phyloP scores from a whole-genome alignment of 2,888 invertebrate species.

The Zygaena filipendulae region DNA sequence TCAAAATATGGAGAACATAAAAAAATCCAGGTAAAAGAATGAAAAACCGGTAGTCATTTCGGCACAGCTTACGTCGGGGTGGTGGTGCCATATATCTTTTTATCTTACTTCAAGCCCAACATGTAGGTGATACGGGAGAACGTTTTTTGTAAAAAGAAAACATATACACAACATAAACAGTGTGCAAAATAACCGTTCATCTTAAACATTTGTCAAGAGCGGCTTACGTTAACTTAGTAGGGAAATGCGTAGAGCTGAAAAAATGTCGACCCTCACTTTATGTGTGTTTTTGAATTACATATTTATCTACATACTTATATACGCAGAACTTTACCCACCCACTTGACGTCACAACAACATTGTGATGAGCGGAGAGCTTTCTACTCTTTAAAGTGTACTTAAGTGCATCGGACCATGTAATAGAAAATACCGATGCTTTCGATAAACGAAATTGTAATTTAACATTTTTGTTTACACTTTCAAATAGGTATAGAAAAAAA shows the following conservation, averaged over 20 bases:
- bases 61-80: constrained; percentile 24
- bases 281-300: constrained; percentile 23
- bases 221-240: constrained; percentile 60
- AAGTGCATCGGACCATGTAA: no score
- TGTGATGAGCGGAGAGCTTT: no score
- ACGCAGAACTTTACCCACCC: neutral
- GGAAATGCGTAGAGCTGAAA: constrained; percentile 40
- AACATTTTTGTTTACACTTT: no score
- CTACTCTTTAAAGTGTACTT: no score
- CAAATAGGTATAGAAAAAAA: no score
- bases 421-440: no score
- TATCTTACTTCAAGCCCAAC: constrained; percentile 31
- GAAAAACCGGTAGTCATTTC: constrained; percentile 31
- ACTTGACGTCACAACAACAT: no score
- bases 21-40: constrained; percentile 20
- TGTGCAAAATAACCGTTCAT: constrained; percentile 62
- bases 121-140: constrained; percentile 22
- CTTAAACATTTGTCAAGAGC: constrained; percentile 62
- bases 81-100: constrained; percentile 29
- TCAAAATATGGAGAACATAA: no score
- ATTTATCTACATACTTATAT: constrained; percentile 27
- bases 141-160: constrained; percentile 39
- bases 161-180: constrained; percentile 43
- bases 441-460: no score
- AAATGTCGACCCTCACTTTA: constrained; percentile 35